Evolutionary conservation across 2,797 vertebrate genomes (phyloP).

Genomic region (Leucoraja ocellata): DNA sequence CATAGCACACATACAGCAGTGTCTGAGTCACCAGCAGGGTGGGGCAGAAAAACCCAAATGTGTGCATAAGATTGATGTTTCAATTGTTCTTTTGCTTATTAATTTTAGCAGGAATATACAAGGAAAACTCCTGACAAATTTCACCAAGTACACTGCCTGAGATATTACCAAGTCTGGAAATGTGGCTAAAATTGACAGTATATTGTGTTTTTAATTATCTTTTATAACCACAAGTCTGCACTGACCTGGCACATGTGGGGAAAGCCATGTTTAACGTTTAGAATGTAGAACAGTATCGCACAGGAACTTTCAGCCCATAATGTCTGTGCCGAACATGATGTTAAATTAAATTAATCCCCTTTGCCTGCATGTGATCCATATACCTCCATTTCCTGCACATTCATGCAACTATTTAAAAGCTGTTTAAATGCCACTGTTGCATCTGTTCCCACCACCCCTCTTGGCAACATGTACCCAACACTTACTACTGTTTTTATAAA

Average conservation of each 20-base stretch:
- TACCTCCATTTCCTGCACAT: no score
- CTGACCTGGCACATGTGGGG: background rate
- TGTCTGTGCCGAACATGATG: no score
- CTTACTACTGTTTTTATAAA: no score
- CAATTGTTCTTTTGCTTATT: background rate
- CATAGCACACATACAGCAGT: background rate
- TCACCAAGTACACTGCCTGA: background rate
- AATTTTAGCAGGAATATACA: background rate
- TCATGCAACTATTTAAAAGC: no score
- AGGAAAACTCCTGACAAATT: background rate
- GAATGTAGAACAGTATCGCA: no score
- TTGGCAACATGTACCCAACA: no score
- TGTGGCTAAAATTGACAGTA: background rate
- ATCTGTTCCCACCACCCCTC: background rate
- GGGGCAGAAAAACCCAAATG: background rate
- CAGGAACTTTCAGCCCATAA: no score
- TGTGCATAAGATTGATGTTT: background rate
- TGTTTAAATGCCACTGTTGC: no score
- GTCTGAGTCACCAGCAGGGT: slow-evolving; percentile 5
- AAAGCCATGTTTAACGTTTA: background rate
- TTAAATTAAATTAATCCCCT: no score
- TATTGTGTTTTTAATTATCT: background rate
- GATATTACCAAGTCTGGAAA: background rate
- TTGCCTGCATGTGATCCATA: no score
- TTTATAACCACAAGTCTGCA: background rate